Conservation (phyloP, 2,888 invertebrate species). For the Rhamnusium bicolor region DNA sequence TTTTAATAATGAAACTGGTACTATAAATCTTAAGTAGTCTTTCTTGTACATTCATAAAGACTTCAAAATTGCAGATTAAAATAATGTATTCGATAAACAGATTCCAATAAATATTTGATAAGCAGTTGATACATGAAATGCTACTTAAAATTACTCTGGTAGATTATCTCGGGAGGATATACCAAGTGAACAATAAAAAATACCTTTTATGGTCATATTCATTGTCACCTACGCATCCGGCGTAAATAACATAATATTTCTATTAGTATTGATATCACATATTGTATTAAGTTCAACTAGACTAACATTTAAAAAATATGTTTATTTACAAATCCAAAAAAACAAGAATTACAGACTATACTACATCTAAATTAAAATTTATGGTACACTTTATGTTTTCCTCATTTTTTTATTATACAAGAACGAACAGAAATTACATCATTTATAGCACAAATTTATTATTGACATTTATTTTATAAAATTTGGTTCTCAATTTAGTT, state of each 20-base stretch:
- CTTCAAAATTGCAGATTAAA: slow-evolving; percentile 69
- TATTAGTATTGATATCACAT: no score
- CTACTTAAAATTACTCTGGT: slow-evolving; percentile 69
- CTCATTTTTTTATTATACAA: no score
- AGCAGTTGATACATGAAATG: slow-evolving; percentile 69
- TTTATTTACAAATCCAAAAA: no score
- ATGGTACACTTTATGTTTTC: no score
- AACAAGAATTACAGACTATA: no score
- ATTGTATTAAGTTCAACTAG: no score
- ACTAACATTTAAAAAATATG: no score
- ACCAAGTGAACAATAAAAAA: slow-evolving; percentile 41
- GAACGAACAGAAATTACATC: no score
- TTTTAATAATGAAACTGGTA: slow-evolving; percentile 53
- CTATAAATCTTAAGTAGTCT: slow-evolving; percentile 66
- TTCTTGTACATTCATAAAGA: slow-evolving; percentile 69
- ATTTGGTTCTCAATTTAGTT: no score
- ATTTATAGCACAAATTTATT: no score
- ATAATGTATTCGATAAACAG: slow-evolving; percentile 69
- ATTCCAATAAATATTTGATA: slow-evolving; percentile 71
- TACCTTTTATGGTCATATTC: background rate
- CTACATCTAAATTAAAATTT: no score
- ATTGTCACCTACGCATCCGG: background rate
- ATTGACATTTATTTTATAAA: no score
- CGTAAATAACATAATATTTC: background rate
- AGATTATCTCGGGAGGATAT: slow-evolving; percentile 57